These are phyloP conservation scores for Ophion ellenae DNA, from an alignment of 2,888 invertebrate genomes.

Conservation along the genomic window DNA sequence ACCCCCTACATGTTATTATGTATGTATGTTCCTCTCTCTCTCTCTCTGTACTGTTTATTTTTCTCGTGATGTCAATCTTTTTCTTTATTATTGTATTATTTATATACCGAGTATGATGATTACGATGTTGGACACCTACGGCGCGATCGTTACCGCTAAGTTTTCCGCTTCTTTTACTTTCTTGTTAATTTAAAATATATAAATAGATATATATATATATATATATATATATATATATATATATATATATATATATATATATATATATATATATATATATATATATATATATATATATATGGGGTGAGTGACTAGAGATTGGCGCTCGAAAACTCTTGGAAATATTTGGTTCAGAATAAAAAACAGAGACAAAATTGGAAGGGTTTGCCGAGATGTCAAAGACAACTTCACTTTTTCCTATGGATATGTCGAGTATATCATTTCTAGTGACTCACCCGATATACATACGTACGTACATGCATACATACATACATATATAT, in stretches of 20 bases:
- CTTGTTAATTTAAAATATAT: neutral
- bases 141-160: conserved; percentile 45
- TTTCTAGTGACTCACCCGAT: neutral
- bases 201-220: conserved; percentile 4
- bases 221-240: neutral
- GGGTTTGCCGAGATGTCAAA: too few relatives aligned
- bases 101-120: conserved; percentile 60
- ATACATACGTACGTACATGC: neutral
- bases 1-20: conserved; percentile 53
- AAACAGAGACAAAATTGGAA: too few relatives aligned
- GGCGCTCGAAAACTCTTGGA: too few relatives aligned
- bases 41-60: neutral
- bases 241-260: too few relatives aligned
- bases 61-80: neutral
- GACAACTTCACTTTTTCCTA: neutral
- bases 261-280: too few relatives aligned
- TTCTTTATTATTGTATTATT: conserved; percentile 40
- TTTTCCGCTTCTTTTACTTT: conserved; percentile 33
- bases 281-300: too few relatives aligned
- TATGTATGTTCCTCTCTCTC: conserved; percentile 1
- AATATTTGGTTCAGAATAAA: too few relatives aligned
- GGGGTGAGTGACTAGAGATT: too few relatives aligned
- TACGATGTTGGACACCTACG: conserved; percentile 55
- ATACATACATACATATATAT: conserved; percentile 55
- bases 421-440: conserved; percentile 43